Evolutionary conservation across 2,797 vertebrate genomes (phyloP).

Genomic region (Amphiprion clarkii): DNA sequence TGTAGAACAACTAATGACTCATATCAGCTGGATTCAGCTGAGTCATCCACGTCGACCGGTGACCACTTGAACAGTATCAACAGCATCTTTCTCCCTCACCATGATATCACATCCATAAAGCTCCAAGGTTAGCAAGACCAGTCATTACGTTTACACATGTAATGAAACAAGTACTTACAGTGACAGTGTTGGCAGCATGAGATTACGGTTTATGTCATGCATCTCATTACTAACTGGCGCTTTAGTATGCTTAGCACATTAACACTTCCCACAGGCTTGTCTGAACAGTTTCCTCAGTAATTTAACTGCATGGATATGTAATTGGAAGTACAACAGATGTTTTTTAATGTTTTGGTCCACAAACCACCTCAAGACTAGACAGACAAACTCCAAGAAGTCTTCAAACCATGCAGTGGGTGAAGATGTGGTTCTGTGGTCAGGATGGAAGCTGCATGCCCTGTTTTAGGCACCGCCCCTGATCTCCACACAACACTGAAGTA

Average conservation of each 20-base stretch:
- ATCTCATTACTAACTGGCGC: neutral
- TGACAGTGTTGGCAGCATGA: neutral
- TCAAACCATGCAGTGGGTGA: too few relatives aligned
- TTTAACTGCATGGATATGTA: too few relatives aligned
- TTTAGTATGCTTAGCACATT: too few relatives aligned
- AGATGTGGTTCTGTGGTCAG: too few relatives aligned
- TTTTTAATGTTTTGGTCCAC: too few relatives aligned
- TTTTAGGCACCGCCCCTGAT: neutral
- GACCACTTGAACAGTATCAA: neutral
- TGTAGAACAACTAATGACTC: slow-evolving; percentile 33
- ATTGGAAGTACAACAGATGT: too few relatives aligned
- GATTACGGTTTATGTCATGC: neutral
- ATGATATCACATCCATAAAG: neutral
- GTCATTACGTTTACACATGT: neutral
- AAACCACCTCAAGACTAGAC: too few relatives aligned
- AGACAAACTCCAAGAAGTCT: too few relatives aligned
- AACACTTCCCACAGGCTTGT: too few relatives aligned
- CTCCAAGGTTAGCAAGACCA: neutral
- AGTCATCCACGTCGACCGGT: slow-evolving; percentile 33
- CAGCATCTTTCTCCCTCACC: neutral
- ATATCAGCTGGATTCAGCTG: slow-evolving; percentile 22
- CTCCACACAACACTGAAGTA: neutral
- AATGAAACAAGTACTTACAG: neutral
- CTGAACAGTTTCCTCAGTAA: too few relatives aligned
- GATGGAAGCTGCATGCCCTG: neutral